Conservation (phyloP, 1,140 invertebrate species). For the Hycleus phaleratus region DNA sequence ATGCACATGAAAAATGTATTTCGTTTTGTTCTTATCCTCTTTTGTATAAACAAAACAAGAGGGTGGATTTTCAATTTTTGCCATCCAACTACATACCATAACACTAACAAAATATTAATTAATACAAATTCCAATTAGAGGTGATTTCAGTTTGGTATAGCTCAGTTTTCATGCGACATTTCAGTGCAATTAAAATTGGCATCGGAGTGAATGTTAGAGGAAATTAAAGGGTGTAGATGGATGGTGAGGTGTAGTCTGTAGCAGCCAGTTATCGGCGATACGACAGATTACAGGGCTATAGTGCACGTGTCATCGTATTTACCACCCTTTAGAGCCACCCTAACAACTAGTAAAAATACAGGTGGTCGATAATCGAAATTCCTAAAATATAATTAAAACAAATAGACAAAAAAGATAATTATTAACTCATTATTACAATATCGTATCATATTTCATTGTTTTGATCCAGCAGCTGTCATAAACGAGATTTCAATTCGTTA, state of each 20-base stretch:
- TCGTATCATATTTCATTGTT: no score
- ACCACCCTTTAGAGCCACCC: neutral
- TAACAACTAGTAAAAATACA: no score
- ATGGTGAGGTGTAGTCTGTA: conserved; percentile 27
- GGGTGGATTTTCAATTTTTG: neutral
- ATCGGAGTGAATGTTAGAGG: conserved; percentile 21
- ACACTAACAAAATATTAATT: neutral
- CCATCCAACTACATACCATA: neutral
- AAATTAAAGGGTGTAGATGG: conserved; percentile 32
- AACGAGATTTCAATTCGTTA: no score
- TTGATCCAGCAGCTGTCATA: no score
- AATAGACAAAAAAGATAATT: no score
- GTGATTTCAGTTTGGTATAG: conserved; percentile 18
- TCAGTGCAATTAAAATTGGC: conserved; percentile 28
- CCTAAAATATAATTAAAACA: no score
- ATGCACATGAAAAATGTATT: conserved; percentile 15
- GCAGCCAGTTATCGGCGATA: conserved; percentile 30
- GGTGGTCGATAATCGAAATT: no score
- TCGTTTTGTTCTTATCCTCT: neutral
- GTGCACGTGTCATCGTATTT: conserved; percentile 17
- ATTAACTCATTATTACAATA: no score
- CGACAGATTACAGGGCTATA: conserved; percentile 27
- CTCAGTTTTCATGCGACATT: conserved; percentile 18
- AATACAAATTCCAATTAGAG: neutral
- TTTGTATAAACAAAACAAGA: neutral